phyloP scores from a whole-genome alignment of 2,888 invertebrate species.

The Coleophora deauratella region DNA sequence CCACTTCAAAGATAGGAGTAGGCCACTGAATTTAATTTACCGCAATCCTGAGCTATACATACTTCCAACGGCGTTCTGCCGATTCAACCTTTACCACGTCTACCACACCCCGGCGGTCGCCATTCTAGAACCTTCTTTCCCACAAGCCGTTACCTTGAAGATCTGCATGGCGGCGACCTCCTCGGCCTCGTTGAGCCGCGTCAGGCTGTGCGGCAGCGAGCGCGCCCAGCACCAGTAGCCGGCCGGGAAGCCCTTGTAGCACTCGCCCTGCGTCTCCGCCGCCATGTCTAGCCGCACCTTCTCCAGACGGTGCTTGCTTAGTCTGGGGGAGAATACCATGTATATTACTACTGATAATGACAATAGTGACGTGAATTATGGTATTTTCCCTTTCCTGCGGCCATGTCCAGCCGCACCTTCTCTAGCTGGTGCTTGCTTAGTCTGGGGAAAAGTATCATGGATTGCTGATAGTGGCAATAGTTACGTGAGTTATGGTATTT shows the following conservation, averaged over 20 bases:
- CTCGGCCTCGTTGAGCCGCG: slow-evolving; percentile 88
- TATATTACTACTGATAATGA: too few relatives aligned
- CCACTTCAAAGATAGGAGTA: too few relatives aligned
- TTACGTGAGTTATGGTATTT: slow-evolving; percentile 94
- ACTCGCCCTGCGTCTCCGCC: slow-evolving; percentile 83
- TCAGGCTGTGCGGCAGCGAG: slow-evolving; percentile 86
- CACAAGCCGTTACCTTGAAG: slow-evolving; percentile 78
- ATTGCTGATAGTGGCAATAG: too few relatives aligned
- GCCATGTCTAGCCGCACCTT: slow-evolving; percentile 71
- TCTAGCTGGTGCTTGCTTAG: slow-evolving; percentile 89
- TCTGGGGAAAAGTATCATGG: slow-evolving; percentile 24
- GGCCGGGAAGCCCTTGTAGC: slow-evolving; percentile 89
- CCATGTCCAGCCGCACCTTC: slow-evolving; percentile 70
- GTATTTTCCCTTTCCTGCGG: slow-evolving; percentile 81
- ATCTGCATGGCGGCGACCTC: slow-evolving; percentile 90
- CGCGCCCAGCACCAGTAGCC: slow-evolving; percentile 94
- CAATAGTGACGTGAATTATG: too few relatives aligned
- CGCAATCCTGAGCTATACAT: too few relatives aligned
- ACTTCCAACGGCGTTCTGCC: too few relatives aligned
- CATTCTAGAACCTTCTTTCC: too few relatives aligned
- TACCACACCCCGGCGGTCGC: too few relatives aligned
- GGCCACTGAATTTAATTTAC: too few relatives aligned
- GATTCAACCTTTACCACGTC: too few relatives aligned
- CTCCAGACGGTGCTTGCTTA: slow-evolving; percentile 89
- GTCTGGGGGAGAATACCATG: slow-evolving; percentile 28